phyloP scores from a whole-genome alignment of 2,888 invertebrate genomes.

The Petrolisthes manimaculis region DNA sequence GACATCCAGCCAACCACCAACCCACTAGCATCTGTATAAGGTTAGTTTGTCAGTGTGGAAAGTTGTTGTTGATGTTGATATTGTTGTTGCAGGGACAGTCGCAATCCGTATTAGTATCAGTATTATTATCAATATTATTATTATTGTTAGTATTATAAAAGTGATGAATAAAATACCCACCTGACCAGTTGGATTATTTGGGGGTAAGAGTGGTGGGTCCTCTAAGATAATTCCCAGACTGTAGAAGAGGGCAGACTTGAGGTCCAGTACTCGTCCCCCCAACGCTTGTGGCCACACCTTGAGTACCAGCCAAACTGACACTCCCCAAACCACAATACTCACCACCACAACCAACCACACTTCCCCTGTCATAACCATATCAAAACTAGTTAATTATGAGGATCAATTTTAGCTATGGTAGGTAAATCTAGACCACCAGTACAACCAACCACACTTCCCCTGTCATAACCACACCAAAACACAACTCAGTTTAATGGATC shows the following conservation, averaged over 20 bases:
- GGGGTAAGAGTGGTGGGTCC: not conserved
- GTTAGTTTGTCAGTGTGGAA: no score
- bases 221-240: slow-evolving; percentile 9
- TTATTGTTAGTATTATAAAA: no score
- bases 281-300: not conserved
- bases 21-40: slow-evolving; percentile 33
- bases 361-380: not conserved
- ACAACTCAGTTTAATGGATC: no score
- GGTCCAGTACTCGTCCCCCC: not conserved
- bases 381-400: not conserved
- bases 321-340: not conserved
- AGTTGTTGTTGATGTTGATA: no score
- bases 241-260: slow-evolving; percentile 4
- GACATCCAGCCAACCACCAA: not conserved
- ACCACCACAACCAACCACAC: not conserved
- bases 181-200: not conserved
- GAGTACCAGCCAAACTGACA: slow-evolving; percentile 20
- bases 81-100: no score
- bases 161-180: no score
- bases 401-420: no score
- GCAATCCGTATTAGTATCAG: no score
- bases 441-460: no score
- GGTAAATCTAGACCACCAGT: no score
- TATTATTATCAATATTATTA: no score
- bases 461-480: no score